Base-by-base conservation (phyloP, 2,113 vertebrate genomes). In the Bungarus multicinctus region DNA sequence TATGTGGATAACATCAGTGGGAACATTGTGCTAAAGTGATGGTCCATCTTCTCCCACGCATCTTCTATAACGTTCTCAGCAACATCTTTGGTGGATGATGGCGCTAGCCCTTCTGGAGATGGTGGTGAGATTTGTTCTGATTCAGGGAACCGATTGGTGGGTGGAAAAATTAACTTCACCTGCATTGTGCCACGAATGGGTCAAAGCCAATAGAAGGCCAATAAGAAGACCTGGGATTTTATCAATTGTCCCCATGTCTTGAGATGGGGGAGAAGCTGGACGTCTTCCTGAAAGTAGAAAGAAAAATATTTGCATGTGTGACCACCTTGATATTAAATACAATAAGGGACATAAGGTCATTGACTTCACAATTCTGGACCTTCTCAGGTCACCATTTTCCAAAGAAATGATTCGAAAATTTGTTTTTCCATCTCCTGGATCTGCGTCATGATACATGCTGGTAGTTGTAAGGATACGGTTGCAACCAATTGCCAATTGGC, bases 121-220 rank as follows among this genome's bases (percentile, higher is more conserved):
- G 23, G 25, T 87, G 25, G 14, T 4, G 14, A 39, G 85, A 58
- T 91, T 34, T 8, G 18, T 27, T 45, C 34, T 45, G 30, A 43
- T 74, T 23, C 18, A 45, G 54, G n/a, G 2, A 91, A 58, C 53
- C 25, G 12, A 4, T 11, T 20, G n/a, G 27, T 74, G 10, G 20
- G 16, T 3, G 50, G 50, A 5, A 69, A 50, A 45, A 43, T 0
- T n/a, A 18, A 95, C 97, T 47, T 47, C 95, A 98, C 98, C 87
- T 0, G 58, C 95, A 34, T 89, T 81, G 60, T 47, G 53, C 95
- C 93, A 95, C 0, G 0, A 58, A 88, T 90, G 89, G 23, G 91
- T 69, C 39, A 98, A 92, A 91, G 95, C 20, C 18, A 74, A 16
- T 57, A 57, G 34, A 90, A 92, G 45, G 27, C 55, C 0, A 0